Percentiles rank a stretch among this genome's conserved stretches.
These are phyloP conservation scores for Melanitta fusca DNA, from an alignment of 2,797 vertebrate genomes.

Conservation along the genomic window DNA sequence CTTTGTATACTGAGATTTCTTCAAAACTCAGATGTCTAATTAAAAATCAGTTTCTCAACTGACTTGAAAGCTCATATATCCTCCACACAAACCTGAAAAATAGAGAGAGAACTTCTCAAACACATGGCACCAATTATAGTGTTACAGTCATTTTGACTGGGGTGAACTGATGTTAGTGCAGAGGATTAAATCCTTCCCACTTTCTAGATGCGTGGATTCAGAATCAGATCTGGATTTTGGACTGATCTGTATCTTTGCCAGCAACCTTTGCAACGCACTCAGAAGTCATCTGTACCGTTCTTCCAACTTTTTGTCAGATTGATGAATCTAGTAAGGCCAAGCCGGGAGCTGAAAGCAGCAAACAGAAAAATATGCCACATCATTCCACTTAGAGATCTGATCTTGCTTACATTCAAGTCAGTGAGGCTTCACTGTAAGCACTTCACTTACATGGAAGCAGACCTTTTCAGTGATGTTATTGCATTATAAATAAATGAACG, in stretches of 20 bases:
- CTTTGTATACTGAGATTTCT: neutral
- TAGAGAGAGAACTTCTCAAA: neutral
- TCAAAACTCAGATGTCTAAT: neutral
- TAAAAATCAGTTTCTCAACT: neutral
- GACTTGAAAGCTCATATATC: neutral
- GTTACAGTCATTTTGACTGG: neutral
- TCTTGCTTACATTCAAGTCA: neutral
- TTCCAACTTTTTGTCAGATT: neutral
- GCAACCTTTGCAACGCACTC: neutral
- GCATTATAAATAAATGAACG: neutral
- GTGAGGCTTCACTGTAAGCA: neutral
- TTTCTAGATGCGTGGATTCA: neutral
- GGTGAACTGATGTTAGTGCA: fast-evolving
- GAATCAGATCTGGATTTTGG: neutral
- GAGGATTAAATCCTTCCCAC: neutral
- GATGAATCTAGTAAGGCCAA: neutral
- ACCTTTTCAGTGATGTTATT: neutral
- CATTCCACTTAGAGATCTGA: neutral
- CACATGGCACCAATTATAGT: neutral
- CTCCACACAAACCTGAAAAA: neutral
- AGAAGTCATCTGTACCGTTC: neutral
- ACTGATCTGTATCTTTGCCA: neutral
- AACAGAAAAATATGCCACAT: neutral
- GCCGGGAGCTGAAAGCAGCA: neutral
- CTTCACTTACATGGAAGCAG: neutral